Conservation (phyloP, 2,797 vertebrate species). For the Cirrhinus mrigala region DNA sequence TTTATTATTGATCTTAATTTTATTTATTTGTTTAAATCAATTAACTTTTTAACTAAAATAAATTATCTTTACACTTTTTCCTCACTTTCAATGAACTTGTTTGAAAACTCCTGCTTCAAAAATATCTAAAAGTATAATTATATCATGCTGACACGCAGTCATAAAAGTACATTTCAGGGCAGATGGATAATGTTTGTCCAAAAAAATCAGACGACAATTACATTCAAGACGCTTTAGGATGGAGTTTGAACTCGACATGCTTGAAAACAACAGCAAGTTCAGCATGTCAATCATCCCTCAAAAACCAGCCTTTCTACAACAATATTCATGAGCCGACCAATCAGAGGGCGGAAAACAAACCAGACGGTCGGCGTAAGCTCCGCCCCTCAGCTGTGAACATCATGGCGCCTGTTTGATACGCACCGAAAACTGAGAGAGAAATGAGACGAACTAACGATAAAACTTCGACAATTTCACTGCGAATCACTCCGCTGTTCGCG, state of each 20-base stretch:
- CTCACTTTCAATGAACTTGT: no score
- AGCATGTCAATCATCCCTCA: neutral
- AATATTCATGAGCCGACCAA: constrained; percentile 29
- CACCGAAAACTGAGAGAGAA: constrained; percentile 17
- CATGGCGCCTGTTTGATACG: constrained; percentile 38
- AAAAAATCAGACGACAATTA: neutral
- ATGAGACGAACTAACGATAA: neutral
- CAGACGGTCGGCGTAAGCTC: neutral
- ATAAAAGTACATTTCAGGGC: neutral
- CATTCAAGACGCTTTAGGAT: neutral
- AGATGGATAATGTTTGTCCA: neutral
- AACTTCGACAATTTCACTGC: constrained; percentile 24
- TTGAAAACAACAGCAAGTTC: neutral
- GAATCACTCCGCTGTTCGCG: neutral
- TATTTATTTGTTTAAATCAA: neutral
- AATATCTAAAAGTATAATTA: neutral
- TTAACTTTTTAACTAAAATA: no score
- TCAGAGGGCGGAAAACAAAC: neutral
- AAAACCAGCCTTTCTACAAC: fast-evolving
- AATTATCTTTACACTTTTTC: neutral
- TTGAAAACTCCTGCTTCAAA: neutral
- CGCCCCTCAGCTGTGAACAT: constrained; percentile 26
- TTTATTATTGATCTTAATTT: no score
- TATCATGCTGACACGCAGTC: neutral
- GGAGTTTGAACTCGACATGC: neutral